Evolutionary conservation across 2,113 vertebrate species (phyloP).

Genomic region (Todiramphus chloris): DNA sequence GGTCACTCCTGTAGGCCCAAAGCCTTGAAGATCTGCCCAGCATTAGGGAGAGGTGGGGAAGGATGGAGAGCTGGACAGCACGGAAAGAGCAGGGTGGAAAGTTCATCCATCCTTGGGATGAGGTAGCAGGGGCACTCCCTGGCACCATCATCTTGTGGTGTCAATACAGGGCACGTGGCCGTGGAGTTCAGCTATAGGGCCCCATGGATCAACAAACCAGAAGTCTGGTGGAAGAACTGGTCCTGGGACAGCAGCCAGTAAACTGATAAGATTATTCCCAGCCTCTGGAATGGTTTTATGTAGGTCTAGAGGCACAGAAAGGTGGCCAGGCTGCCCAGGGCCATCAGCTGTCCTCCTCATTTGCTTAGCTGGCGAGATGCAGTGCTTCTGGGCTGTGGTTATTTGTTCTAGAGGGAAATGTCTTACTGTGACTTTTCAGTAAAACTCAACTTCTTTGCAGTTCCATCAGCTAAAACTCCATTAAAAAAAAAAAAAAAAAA

Average conservation of each 20-base stretch:
- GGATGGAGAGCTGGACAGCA: neutral
- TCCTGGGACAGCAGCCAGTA: neutral
- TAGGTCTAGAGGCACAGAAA: neutral
- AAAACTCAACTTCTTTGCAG: neutral
- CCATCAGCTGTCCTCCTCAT: neutral
- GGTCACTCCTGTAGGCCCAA: neutral
- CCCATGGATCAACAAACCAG: neutral
- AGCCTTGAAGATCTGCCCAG: neutral
- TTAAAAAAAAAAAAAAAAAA: neutral
- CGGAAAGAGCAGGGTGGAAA: neutral
- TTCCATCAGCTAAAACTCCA: neutral
- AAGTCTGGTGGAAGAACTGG: neutral
- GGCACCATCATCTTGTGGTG: neutral
- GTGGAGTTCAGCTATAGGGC: accelerated
- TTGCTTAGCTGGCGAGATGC: neutral
- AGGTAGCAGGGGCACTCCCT: neutral
- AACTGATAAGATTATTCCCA: neutral
- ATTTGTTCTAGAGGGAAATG: neutral
- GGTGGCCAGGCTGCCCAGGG: neutral
- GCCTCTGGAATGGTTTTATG: neutral
- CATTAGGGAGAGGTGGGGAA: neutral
- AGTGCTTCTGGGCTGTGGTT: neutral
- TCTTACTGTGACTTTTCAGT: neutral
- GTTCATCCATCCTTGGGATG: accelerated
- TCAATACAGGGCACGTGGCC: accelerated